Percentiles rank a stretch among this genome's conserved stretches.
Conservation (phyloP, 2,797 vertebrate genomes). For the Melanotaenia boesemani region DNA sequence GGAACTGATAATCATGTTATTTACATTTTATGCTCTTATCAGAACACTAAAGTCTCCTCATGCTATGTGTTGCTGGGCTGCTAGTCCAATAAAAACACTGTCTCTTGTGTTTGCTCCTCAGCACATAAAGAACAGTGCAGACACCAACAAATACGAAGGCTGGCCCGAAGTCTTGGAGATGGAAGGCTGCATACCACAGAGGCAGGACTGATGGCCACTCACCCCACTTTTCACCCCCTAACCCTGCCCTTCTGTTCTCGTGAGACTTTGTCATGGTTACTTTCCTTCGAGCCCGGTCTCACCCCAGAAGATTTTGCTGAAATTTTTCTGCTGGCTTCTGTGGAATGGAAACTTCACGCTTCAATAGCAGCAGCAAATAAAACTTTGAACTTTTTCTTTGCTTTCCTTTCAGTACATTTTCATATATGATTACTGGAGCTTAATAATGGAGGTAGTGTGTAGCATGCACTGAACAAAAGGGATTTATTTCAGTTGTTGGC, state of each 20-base stretch:
- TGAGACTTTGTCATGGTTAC: neutral
- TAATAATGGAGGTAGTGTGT: neutral
- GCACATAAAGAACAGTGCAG: constrained; percentile 96
- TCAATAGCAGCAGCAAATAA: neutral
- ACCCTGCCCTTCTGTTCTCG: neutral
- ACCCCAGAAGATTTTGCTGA: neutral
- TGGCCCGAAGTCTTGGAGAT: constrained; percentile 99
- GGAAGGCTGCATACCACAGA: constrained; percentile 96
- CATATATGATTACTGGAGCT: neutral
- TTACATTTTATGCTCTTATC: neutral
- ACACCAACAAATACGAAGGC: constrained; percentile 98
- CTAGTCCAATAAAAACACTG: neutral
- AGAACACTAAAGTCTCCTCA: neutral
- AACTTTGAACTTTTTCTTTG: neutral
- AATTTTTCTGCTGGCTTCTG: neutral
- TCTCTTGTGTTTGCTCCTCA: constrained; percentile 65
- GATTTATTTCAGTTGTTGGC: constrained; percentile 4
- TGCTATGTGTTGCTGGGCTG: neutral
- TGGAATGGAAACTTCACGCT: neutral
- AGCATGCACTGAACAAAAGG: constrained; percentile 24
- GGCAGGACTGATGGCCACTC: constrained; percentile 80
- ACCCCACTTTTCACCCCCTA: rapidly evolving
- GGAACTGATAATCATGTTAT: neutral
- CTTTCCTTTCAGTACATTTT: neutral
- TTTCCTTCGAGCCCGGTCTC: neutral